Base-by-base conservation (phyloP, 2,888 invertebrate species). In the Drosophila peninsularis region DNA sequence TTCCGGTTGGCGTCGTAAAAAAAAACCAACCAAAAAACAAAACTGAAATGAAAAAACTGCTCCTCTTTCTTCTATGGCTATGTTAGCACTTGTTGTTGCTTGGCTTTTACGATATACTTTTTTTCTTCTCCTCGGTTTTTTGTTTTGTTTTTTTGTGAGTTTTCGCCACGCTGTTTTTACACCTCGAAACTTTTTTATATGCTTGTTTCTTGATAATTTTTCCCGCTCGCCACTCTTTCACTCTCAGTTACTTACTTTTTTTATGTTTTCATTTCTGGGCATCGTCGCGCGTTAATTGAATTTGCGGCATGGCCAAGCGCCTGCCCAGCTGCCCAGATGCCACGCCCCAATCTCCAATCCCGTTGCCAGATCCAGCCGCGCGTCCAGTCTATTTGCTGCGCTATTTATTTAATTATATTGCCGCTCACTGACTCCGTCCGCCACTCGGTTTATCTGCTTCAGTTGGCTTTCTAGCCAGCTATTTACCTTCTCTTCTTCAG, bases 391-490 rank as follows among this genome's bases (percentile, higher is more conserved):
- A 72, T 68, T 73, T 69, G 76, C 52, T 73, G 63, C 62, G 71
- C 67, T 68, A 78, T 88, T 83, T 83, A 79, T 82, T 82, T 85
- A 83, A 83, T 88, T 83, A 85, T 82, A 75, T 71, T 56, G 45
- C 54, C 54, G 80, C 50, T 47, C 53, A 37, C 44, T 62, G 17
- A 32, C 42, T 45, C 27, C 19, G 45, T 37, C 45, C 19, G 45
- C 17, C 47, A 34, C 27, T 62, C 37, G 71, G 50, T 58, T 56
- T 47, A 34, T 44, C 47, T 32, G 39, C 60, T 37, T 39, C 53
- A 55, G 34, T 19, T 74, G 62, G 63, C 75, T 75, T 76, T 76
- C 76, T 69, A 68, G 76, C 53, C 69, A 53, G 52, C 56, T 45
- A 44, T 44, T 36, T 62, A 50, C 42, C 36, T 61, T 32, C 56